These are phyloP conservation scores for Anthrax anthrax DNA, from an alignment of 2,888 invertebrate species.

Conservation along the genomic window DNA sequence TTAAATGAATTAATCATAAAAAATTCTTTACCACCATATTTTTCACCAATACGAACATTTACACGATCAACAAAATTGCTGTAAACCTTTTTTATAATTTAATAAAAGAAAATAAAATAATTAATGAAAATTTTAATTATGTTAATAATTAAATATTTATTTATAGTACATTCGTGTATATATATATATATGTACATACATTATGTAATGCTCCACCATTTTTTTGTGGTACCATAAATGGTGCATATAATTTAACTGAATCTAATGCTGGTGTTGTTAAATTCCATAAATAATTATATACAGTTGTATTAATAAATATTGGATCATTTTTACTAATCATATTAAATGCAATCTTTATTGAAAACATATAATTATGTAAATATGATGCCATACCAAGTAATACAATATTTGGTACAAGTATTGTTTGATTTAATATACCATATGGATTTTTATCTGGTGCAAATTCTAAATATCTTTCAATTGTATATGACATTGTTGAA, in stretches of 20 bases:
- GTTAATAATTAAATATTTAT: too few relatives aligned
- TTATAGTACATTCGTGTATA: too few relatives aligned
- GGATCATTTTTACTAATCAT: constrained; percentile 38
- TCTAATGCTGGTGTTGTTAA: constrained; percentile 45
- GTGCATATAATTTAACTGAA: constrained; percentile 38
- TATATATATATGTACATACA: constrained; percentile 38
- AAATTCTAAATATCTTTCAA: constrained; percentile 40
- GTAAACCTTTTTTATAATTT: constrained; percentile 40
- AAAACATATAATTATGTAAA: constrained; percentile 40
- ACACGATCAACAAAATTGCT: constrained; percentile 43
- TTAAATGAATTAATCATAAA: constrained; percentile 23
- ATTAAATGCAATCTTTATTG: constrained; percentile 36
- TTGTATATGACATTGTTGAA: constrained; percentile 37
- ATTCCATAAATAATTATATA: constrained; percentile 53
- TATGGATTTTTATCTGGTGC: constrained; percentile 43
- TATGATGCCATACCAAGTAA: constrained; percentile 44
- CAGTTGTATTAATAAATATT: constrained; percentile 39
- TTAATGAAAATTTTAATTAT: too few relatives aligned
- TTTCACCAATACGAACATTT: constrained; percentile 46
- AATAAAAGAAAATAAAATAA: constrained; percentile 1
- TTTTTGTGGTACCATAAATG: constrained; percentile 44
- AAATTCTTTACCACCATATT: constrained; percentile 38
- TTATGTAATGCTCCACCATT: constrained; percentile 49
- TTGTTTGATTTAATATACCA: constrained; percentile 43
- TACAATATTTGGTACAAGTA: constrained; percentile 26